Conservation (phyloP, 53 echinoderm and acorn worm genomes). For the Luidia sarsii region DNA sequence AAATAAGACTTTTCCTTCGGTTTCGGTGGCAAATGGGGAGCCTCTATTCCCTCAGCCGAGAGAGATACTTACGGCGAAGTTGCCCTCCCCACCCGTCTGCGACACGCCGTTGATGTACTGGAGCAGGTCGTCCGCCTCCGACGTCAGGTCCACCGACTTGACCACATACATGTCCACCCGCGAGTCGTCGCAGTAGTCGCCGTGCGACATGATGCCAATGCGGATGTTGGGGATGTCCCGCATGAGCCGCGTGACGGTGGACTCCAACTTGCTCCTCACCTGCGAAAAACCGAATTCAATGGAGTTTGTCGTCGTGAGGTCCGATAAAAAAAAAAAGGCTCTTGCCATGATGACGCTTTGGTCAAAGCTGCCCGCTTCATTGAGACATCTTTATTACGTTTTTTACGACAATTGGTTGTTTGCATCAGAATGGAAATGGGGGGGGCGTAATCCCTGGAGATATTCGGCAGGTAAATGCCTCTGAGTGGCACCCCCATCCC, state of each 20-base stretch:
- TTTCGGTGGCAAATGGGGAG: neutral
- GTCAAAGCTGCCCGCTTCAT: too few relatives aligned
- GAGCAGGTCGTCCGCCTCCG: constrained; percentile 49
- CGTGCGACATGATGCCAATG: constrained; percentile 87
- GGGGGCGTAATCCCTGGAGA: too few relatives aligned
- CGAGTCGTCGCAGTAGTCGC: constrained; percentile 74
- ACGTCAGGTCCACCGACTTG: constrained; percentile 58
- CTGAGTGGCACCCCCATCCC: too few relatives aligned
- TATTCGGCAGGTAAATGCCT: too few relatives aligned
- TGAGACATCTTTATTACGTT: too few relatives aligned
- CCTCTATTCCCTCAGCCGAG: neutral
- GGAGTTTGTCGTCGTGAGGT: too few relatives aligned
- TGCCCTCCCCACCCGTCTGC: constrained; percentile 68
- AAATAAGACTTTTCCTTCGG: neutral
- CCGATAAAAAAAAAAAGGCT: too few relatives aligned
- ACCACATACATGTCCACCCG: constrained; percentile 50
- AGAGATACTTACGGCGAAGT: constrained; percentile 58
- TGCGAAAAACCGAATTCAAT: too few relatives aligned
- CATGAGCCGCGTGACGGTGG: constrained; percentile 59
- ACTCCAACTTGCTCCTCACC: constrained; percentile 49
- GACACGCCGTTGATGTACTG: constrained; percentile 61
- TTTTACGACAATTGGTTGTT: too few relatives aligned
- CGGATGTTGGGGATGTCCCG: constrained; percentile 82
- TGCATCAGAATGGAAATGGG: too few relatives aligned
- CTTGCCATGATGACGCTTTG: too few relatives aligned